phyloP scores from a whole-genome alignment of 2,888 invertebrate species.

The Callyntrura guangdongensis region DNA sequence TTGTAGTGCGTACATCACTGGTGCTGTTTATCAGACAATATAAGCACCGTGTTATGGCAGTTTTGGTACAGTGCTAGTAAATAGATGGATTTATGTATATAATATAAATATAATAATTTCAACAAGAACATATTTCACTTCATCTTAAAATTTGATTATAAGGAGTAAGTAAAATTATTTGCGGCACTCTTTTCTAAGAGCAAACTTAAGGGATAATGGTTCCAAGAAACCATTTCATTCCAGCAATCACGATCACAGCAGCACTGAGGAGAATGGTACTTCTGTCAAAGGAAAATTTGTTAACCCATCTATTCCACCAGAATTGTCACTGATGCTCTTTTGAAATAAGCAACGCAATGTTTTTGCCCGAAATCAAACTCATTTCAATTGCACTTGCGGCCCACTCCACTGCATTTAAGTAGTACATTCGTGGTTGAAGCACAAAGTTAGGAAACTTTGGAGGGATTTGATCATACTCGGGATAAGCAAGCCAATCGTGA shows the following conservation, averaged over 20 bases:
- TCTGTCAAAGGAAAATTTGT: slow-evolving; percentile 17
- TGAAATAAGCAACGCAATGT: slow-evolving; percentile 88
- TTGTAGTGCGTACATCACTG: neutral
- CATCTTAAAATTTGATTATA: neutral
- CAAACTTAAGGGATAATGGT: slow-evolving; percentile 66
- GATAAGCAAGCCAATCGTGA: slow-evolving; percentile 88
- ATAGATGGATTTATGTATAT: too few relatives aligned
- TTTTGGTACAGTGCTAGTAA: neutral
- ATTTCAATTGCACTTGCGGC: slow-evolving; percentile 90
- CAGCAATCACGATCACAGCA: slow-evolving; percentile 59
- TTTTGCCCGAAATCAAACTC: slow-evolving; percentile 88
- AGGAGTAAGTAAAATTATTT: neutral
- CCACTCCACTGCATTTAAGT: slow-evolving; percentile 89
- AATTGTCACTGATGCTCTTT: slow-evolving; percentile 75
- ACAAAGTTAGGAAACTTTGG: slow-evolving; percentile 78
- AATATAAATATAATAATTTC: neutral
- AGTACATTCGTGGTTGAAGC: slow-evolving; percentile 87
- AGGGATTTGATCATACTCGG: slow-evolving; percentile 86
- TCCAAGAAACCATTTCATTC: slow-evolving; percentile 57
- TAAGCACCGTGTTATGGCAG: neutral
- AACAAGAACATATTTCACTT: neutral
- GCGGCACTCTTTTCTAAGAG: neutral
- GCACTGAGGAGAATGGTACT: slow-evolving; percentile 37
- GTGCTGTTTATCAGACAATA: neutral
- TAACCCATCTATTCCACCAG: slow-evolving; percentile 16